phyloP scores from a whole-genome alignment of 2,113 vertebrate genomes.

The Oxygymnocypris stewartii region DNA sequence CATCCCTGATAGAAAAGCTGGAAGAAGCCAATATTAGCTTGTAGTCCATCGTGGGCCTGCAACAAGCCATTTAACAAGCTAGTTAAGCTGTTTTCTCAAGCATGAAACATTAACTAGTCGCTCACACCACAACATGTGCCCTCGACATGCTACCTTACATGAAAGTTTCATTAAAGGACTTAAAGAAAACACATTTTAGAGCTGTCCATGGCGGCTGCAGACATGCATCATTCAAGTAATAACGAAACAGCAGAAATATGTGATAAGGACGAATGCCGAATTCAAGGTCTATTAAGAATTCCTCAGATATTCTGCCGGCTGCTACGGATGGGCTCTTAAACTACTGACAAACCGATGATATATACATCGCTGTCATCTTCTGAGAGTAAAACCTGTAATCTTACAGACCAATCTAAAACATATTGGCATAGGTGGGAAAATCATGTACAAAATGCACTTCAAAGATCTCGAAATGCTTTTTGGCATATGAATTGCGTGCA shows the following conservation, averaged over 20 bases:
- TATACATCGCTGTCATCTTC: neutral
- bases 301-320: neutral
- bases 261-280: neutral
- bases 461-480: neutral
- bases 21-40: neutral
- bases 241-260: neutral
- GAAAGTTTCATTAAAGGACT: neutral
- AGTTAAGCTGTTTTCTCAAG: neutral
- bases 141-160: neutral
- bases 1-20: neutral
- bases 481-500: neutral
- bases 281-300: neutral
- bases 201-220: neutral
- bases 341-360: conserved; percentile 5
- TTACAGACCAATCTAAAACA: neutral
- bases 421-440: neutral
- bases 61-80: too few species aligned
- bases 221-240: neutral
- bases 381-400: neutral
- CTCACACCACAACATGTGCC: neutral
- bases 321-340: neutral
- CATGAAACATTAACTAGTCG: too few species aligned
- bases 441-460: neutral
- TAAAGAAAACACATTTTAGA: neutral
- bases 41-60: too few species aligned